These are phyloP conservation scores for Himantopus leucocephalus DNA, from an alignment of 2,113 vertebrate species.

Conservation along the genomic window DNA sequence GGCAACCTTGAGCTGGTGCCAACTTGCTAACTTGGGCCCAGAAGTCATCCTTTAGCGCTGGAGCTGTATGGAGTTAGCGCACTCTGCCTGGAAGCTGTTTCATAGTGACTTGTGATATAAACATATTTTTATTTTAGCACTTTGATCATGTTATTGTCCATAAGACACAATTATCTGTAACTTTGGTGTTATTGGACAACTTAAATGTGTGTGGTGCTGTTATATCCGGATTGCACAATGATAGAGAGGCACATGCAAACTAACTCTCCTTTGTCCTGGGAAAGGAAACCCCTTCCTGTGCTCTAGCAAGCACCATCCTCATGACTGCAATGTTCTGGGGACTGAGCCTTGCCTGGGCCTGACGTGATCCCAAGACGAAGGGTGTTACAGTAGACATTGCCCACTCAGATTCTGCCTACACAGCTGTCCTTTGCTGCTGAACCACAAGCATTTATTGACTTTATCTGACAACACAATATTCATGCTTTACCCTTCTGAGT, in stretches of 20 bases:
- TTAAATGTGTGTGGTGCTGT: rapidly evolving
- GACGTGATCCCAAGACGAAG: not conserved
- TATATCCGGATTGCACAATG: not conserved
- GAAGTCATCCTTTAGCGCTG: not conserved
- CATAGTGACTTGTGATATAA: not conserved
- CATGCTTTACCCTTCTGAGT: not conserved
- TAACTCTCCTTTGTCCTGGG: not conserved
- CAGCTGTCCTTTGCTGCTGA: not conserved
- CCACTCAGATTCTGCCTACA: not conserved
- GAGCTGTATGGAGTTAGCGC: not conserved
- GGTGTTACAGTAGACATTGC: not conserved
- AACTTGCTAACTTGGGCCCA: not conserved
- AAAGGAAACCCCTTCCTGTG: not conserved
- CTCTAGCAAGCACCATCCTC: not conserved
- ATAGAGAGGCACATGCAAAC: not conserved
- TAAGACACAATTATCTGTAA: not conserved
- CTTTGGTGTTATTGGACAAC: not conserved
- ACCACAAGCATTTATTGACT: conserved; percentile 29
- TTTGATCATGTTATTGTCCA: not conserved
- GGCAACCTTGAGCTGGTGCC: not conserved
- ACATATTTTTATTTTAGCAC: not conserved
- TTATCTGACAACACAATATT: not conserved
- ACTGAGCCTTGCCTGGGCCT: not conserved
- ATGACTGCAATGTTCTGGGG: not conserved
- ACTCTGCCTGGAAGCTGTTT: not conserved